Percentiles rank a stretch among this genome's conserved stretches.
Conservation (phyloP, 2,797 vertebrate species). For the Urocyon cinereoargenteus region DNA sequence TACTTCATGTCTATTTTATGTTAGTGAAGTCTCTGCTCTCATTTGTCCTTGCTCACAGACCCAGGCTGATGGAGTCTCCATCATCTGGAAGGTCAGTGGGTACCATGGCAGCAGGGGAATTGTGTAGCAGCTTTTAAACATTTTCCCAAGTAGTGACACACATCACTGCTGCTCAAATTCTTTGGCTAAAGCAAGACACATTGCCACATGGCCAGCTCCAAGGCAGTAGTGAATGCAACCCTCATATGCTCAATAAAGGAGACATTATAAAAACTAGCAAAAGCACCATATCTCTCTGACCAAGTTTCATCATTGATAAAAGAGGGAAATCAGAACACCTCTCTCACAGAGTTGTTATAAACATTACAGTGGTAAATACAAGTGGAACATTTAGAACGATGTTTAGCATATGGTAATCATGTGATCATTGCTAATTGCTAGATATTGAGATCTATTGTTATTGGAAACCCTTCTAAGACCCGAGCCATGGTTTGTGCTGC, state of each 20-base stretch:
- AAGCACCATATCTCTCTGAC: neutral
- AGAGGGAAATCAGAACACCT: neutral
- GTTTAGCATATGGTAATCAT: neutral
- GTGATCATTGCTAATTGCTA: neutral
- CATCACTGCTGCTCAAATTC: neutral
- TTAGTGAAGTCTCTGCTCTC: neutral
- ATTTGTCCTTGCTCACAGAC: neutral
- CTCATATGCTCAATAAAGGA: neutral
- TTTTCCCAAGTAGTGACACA: neutral
- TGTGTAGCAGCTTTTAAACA: neutral
- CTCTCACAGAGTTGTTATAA: neutral
- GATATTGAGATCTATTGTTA: neutral
- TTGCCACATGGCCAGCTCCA: neutral
- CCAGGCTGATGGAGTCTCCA: neutral
- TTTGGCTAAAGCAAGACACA: conserved; percentile 11
- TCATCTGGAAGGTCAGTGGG: neutral
- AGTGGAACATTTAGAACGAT: neutral
- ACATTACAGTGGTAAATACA: neutral
- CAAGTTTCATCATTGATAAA: neutral
- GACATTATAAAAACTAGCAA: neutral
- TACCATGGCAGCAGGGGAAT: neutral
- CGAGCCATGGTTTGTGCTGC: neutral
- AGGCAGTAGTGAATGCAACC: neutral
- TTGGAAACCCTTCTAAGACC: neutral
- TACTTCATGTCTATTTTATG: neutral